These are phyloP conservation scores for Cyprinodon diabolis DNA, from an alignment of 2,797 vertebrate species.

Conservation along the genomic window DNA sequence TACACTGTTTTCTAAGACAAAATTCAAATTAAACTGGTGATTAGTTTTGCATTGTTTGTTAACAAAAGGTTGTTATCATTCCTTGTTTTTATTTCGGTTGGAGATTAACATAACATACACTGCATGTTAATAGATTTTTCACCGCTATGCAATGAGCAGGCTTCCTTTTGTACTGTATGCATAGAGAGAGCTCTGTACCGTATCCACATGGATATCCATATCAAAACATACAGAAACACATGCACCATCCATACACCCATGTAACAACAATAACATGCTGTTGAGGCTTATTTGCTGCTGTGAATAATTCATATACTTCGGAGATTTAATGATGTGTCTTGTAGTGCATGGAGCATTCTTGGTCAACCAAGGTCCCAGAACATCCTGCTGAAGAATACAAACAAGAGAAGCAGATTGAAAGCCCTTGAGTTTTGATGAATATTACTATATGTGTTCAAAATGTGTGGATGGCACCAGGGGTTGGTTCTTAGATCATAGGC, in stretches of 20 bases:
- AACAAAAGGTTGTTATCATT: neutral
- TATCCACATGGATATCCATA: neutral
- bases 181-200: neutral
- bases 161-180: neutral
- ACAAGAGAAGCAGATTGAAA: slow-evolving; percentile 35
- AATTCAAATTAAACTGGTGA: neutral
- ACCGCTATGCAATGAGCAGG: neutral
- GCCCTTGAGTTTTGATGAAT: slow-evolving; percentile 28
- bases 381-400: slow-evolving; percentile 65
- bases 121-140: neutral
- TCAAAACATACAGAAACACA: neutral
- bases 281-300: slow-evolving; percentile 52
- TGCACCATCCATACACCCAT: slow-evolving; percentile 12
- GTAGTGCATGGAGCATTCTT: slow-evolving; percentile 51
- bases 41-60: neutral
- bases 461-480: neutral
- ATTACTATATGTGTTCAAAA: neutral
- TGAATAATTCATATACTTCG: slow-evolving; percentile 78
- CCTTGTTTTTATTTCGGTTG: neutral
- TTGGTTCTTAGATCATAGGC: slow-evolving; percentile 55
- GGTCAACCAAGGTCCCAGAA: slow-evolving; percentile 66
- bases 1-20: neutral
- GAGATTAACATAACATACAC: neutral
- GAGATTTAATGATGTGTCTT: slow-evolving; percentile 75
- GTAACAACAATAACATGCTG: slow-evolving; percentile 39